phyloP scores from a whole-genome alignment of 1,140 invertebrate species.

The Alviniconcha marisindica region DNA sequence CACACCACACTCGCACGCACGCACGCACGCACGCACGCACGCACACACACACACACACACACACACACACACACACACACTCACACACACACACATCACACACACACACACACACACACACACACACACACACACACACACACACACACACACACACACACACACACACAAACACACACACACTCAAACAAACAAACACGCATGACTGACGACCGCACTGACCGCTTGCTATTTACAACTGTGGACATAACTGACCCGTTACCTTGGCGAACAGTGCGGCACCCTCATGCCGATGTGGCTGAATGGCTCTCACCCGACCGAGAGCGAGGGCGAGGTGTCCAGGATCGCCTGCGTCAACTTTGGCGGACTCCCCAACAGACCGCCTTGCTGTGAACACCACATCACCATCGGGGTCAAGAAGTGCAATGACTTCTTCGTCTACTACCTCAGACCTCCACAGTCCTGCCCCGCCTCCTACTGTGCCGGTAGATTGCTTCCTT shows the following conservation, averaged over 20 bases:
- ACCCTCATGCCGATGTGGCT: slow-evolving; percentile 23
- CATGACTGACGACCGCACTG: background rate
- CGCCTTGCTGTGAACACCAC: slow-evolving; percentile 45
- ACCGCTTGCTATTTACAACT: background rate
- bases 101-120: background rate
- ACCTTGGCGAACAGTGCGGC: background rate
- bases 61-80: too few species aligned
- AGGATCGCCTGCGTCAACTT: slow-evolving; percentile 19
- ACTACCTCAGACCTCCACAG: slow-evolving; percentile 42
- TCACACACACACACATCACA: background rate
- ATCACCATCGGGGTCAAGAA: slow-evolving; percentile 48
- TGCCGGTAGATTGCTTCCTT: slow-evolving; percentile 39
- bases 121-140: too few species aligned
- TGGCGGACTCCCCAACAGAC: too few species aligned
- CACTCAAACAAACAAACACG: background rate
- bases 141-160: background rate
- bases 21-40: too few species aligned
- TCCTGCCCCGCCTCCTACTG: slow-evolving; percentile 55
- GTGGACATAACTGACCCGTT: too few species aligned
- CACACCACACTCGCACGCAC: too few species aligned
- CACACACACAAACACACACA: background rate
- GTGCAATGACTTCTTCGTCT: slow-evolving; percentile 50
- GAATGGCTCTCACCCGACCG: background rate
- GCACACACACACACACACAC: too few species aligned
- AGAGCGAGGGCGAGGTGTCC: background rate